Percentiles rank a stretch among this genome's conserved stretches.
Conservation (phyloP, 2,797 vertebrate species). For the Lagocephalus sceleratus region DNA sequence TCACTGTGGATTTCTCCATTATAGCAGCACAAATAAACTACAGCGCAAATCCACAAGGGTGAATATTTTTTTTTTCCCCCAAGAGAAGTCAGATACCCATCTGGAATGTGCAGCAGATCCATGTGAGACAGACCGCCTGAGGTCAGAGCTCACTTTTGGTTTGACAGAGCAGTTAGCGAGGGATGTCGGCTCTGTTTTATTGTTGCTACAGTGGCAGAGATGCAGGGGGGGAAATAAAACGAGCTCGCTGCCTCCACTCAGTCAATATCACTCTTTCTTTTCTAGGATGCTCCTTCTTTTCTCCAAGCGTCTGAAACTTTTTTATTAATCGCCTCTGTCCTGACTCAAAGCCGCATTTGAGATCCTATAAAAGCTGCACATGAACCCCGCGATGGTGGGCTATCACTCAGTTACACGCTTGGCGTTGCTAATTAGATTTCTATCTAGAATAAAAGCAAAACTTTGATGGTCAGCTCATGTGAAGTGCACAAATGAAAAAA, state of each 20-base stretch:
- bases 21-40: neutral
- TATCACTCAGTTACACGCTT: too few relatives aligned
- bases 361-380: neutral
- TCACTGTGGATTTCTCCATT: neutral
- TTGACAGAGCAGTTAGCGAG: slow-evolving; percentile 36
- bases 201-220: slow-evolving; percentile 20
- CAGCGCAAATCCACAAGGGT: neutral
- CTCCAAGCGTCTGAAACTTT: neutral
- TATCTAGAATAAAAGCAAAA: too few relatives aligned
- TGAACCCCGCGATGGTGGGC: neutral
- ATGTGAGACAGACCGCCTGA: slow-evolving; percentile 25
- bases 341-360: neutral
- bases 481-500: too few relatives aligned
- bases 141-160: slow-evolving; percentile 32
- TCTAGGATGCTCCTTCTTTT: neutral
- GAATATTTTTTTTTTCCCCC: slow-evolving; percentile 11
- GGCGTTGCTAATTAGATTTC: too few relatives aligned
- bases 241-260: slow-evolving; percentile 8
- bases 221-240: slow-evolving; percentile 16
- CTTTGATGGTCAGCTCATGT: too few relatives aligned
- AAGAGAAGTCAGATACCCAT: slow-evolving; percentile 3
- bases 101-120: slow-evolving; percentile 29
- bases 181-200: slow-evolving; percentile 37
- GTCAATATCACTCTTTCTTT: slow-evolving; percentile 1
- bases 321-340: neutral